Conservation (phyloP, 2,797 vertebrate species). For the Cheirogaleus major region DNA sequence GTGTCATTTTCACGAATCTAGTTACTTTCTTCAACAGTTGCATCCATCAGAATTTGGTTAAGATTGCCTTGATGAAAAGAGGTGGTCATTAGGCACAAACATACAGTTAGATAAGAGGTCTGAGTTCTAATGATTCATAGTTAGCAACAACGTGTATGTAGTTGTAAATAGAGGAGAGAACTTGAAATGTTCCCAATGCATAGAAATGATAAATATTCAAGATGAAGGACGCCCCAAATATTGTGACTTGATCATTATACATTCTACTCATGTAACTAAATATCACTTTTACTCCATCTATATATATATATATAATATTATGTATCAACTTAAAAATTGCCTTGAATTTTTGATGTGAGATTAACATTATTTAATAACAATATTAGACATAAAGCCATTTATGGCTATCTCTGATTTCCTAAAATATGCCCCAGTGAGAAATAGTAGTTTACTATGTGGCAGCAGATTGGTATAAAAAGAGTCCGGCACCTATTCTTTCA, state of each 20-base stretch:
- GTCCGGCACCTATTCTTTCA: neutral
- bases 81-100: neutral
- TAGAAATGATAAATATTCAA: neutral
- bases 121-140: neutral
- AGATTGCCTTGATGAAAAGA: neutral
- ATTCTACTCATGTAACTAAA: neutral
- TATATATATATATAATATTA: neutral
- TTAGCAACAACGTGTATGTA: neutral
- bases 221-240: neutral
- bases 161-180: neutral
- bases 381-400: neutral
- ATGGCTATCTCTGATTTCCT: neutral
- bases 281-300: neutral
- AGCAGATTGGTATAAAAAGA: neutral
- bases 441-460: neutral
- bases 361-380: neutral
- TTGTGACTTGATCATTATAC: neutral
- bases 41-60: constrained; percentile 25
- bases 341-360: constrained; percentile 14
- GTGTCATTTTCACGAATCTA: neutral
- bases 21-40: constrained; percentile 10
- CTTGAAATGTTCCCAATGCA: neutral
- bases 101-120: neutral
- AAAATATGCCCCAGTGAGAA: neutral
- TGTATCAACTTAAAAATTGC: neutral